Evolutionary conservation across 2,113 vertebrate genomes (phyloP), one percentile per base, ranked within the genome.

Genomic region (Seriola dumerili): DNA sequence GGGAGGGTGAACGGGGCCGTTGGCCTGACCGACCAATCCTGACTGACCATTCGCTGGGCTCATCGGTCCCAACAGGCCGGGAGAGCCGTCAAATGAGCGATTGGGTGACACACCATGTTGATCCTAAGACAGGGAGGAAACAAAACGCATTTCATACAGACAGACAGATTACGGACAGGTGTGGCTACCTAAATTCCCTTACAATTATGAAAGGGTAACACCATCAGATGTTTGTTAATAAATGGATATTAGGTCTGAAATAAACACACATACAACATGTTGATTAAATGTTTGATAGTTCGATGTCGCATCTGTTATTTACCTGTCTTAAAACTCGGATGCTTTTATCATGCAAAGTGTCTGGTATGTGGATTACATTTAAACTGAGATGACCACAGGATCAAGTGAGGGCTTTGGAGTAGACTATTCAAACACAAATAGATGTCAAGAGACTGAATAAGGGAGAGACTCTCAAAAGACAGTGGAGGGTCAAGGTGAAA

Each of bases 71-170:
- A 77, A 46, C 25, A 88, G 74, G 17, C 90, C 91, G 5, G 87
- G 67, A n/a, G 91, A 92, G 89, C 90, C 76, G 84, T 96, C 95
- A 36, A 95, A 94, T 1, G 94, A 95, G 84, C 93, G 91, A 75
- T 85, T 94, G 65, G 93, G 93, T 9, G 94, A 91, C 36, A 58
- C 76, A 9, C 92, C 91, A 0, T 65, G 76, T 72, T 91, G 91
- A 78, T 95, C 94, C 95, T 95, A 34, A 71, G 68, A 87, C 40
- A 54, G 16, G 16, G 7, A 54, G 17, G 10, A 44, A 55, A 76
- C 9, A 68, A 55, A 36, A 55, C 4, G n/a, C 1, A 34, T 13
- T 44, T 62, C 14, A 77, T 1, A 17, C 21, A 29, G 2, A 65
- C 21, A 29, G 2, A 65, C n/a, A 21, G 50, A 55, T 23, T 3